Conservation (phyloP, 2,888 invertebrate species). For the Panopea generosa region DNA sequence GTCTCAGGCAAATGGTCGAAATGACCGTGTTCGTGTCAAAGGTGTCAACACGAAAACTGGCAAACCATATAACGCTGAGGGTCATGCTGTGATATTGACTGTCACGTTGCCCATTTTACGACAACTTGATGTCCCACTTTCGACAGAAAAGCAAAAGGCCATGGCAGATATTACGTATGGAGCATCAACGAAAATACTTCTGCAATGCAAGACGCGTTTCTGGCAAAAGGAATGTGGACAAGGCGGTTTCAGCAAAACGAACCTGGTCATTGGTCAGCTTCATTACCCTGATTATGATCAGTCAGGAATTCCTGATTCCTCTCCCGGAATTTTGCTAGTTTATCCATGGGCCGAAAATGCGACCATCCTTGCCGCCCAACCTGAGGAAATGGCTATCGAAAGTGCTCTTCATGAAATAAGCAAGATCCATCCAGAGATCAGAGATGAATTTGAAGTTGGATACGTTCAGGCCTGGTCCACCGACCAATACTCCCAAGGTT, state of each 20-base stretch:
- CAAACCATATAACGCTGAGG: slow-evolving; percentile 1
- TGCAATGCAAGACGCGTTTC: slow-evolving; percentile 52
- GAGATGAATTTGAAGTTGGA: slow-evolving; percentile 54
- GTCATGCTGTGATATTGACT: slow-evolving; percentile 57
- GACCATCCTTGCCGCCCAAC: slow-evolving; percentile 35
- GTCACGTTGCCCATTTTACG: slow-evolving; percentile 48
- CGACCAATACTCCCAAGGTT: slow-evolving; percentile 47
- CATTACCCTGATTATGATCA: slow-evolving; percentile 23
- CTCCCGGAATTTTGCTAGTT: slow-evolving; percentile 41
- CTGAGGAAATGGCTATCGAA: slow-evolving; percentile 33
- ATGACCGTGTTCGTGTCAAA: slow-evolving; percentile 9
- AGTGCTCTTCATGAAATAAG: slow-evolving; percentile 47
- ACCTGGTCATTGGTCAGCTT: slow-evolving; percentile 14
- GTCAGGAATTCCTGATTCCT: slow-evolving; percentile 4
- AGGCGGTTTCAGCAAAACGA: slow-evolving; percentile 44
- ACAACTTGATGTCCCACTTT: slow-evolving; percentile 39
- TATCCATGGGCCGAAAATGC: slow-evolving; percentile 55
- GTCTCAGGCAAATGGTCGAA: no score
- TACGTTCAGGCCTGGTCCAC: slow-evolving; percentile 54
- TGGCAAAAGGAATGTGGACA: slow-evolving; percentile 50
- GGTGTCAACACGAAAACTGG: slow-evolving; percentile 33
- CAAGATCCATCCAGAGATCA: slow-evolving; percentile 52
- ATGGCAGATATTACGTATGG: slow-evolving; percentile 31
- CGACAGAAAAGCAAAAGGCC: slow-evolving; percentile 12
- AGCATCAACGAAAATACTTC: slow-evolving; percentile 46